Conservation (phyloP, 2,113 vertebrate species). For the Sprattus sprattus region DNA sequence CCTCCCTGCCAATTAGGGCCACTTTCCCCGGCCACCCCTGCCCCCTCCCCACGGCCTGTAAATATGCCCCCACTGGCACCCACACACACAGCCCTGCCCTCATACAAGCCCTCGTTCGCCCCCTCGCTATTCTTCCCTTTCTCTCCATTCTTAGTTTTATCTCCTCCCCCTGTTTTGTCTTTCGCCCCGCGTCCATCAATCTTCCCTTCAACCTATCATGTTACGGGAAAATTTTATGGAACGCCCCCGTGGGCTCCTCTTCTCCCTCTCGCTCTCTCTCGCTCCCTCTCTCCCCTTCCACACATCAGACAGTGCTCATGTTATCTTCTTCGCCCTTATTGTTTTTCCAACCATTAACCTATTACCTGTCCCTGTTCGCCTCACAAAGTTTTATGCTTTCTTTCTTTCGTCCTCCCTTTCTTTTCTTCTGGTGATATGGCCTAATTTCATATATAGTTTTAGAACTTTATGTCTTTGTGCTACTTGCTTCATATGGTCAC, state of each 20-base stretch:
- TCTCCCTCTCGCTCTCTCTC: conserved; percentile 43
- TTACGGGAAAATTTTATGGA: conserved; percentile 80
- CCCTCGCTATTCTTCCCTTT: conserved; percentile 61
- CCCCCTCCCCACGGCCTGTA: conserved; percentile 73
- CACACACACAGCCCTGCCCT: conserved; percentile 56
- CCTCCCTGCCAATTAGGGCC: conserved; percentile 98
- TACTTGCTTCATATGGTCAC: too few relatives aligned
- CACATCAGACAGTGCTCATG: too few relatives aligned
- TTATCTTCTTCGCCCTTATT: too few relatives aligned
- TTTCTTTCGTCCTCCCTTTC: too few relatives aligned
- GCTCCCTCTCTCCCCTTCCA: not conserved
- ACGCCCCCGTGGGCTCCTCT: conserved; percentile 70
- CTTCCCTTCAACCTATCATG: conserved; percentile 88
- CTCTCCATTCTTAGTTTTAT: conserved; percentile 72
- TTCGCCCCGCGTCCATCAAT: conserved; percentile 97
- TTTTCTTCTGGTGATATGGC: too few relatives aligned
- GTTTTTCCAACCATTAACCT: too few relatives aligned
- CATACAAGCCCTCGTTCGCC: conserved; percentile 80
- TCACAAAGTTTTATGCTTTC: too few relatives aligned
- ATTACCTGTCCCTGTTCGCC: too few relatives aligned
- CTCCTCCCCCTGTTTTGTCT: conserved; percentile 84
- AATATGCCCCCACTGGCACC: conserved; percentile 76
- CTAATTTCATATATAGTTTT: too few relatives aligned
- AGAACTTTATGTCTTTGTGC: too few relatives aligned
- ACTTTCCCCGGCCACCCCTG: not conserved